A percentile compares a stretch with the other conserved stretches of the same genome.
Evolutionary conservation across 2,888 invertebrate species (phyloP).

Genomic region (Volucella inflata): DNA sequence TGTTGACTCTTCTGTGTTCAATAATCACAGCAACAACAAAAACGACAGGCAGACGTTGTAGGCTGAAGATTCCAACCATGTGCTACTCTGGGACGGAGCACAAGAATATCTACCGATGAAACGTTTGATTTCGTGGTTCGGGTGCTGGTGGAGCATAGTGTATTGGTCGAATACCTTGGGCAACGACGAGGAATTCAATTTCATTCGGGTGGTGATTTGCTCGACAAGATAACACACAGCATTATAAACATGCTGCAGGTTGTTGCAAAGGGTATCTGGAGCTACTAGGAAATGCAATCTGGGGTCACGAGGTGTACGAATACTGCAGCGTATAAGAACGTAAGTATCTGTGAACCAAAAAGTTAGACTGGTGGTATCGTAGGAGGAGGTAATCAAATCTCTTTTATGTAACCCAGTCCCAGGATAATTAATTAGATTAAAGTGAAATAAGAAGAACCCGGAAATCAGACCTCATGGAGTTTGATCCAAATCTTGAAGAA

Average conservation of each 20-base stretch:
- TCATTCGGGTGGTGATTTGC: slow-evolving; percentile 70
- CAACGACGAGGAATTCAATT: slow-evolving; percentile 65
- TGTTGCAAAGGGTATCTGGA: slow-evolving; percentile 3
- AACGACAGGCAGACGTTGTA: slow-evolving; percentile 45
- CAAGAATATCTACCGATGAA: not conserved
- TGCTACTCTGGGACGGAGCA: slow-evolving; percentile 36
- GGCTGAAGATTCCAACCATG: slow-evolving; percentile 44
- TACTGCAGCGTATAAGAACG: slow-evolving; percentile 15
- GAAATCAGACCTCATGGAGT: no score
- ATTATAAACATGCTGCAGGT: slow-evolving; percentile 66
- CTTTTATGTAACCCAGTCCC: not conserved
- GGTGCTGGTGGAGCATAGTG: not conserved
- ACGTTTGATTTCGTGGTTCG: slow-evolving; percentile 39
- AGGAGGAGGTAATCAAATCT: slow-evolving; percentile 45
- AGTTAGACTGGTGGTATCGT: not conserved
- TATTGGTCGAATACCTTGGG: not conserved
- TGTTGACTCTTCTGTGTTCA: slow-evolving; percentile 63
- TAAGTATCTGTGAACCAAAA: not conserved
- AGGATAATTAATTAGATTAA: not conserved
- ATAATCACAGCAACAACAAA: not conserved
- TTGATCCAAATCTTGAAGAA: no score
- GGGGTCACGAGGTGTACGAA: slow-evolving; percentile 50
- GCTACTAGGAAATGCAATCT: slow-evolving; percentile 52
- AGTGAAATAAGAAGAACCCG: no score
- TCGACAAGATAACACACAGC: slow-evolving; percentile 71